Percentiles rank a stretch among this genome's conserved stretches.
phyloP scores from a whole-genome alignment of 2,888 invertebrate genomes.

The Hydroisotoma schaefferi region DNA sequence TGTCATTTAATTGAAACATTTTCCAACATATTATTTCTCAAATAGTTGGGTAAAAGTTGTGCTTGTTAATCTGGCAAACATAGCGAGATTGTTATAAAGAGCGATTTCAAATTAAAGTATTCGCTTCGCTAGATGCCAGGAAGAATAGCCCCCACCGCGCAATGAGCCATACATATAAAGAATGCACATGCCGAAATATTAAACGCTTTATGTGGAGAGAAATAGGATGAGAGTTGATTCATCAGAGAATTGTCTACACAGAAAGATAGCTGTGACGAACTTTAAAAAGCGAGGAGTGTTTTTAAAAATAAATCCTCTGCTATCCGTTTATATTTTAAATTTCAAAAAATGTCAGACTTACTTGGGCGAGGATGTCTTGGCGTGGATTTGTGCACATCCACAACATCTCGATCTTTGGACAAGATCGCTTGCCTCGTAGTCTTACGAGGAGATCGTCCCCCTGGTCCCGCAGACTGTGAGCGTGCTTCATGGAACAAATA shows the following conservation, averaged over 20 bases:
- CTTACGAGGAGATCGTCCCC: slow-evolving; percentile 46
- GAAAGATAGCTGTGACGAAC: slow-evolving; percentile 5
- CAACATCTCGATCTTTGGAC: slow-evolving; percentile 50
- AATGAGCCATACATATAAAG: slow-evolving; percentile 3
- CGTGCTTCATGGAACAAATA: slow-evolving; percentile 54
- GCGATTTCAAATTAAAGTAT: background rate
- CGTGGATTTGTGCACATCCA: slow-evolving; percentile 49
- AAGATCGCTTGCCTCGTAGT: slow-evolving; percentile 43
- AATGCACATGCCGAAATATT: slow-evolving; percentile 4
- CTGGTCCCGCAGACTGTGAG: slow-evolving; percentile 68
- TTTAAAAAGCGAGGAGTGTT: slow-evolving; percentile 16
- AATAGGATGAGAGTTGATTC: background rate
- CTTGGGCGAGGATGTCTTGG: slow-evolving; percentile 65
- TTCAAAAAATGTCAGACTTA: slow-evolving; percentile 54
- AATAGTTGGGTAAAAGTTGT: too few relatives aligned
- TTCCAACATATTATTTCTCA: too few relatives aligned
- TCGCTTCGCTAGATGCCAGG: background rate
- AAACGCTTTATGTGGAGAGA: background rate
- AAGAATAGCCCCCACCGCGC: background rate
- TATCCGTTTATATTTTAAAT: background rate
- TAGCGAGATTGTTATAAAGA: background rate
- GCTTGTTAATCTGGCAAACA: background rate
- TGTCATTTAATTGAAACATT: too few relatives aligned
- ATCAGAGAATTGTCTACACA: background rate
- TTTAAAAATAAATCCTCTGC: slow-evolving; percentile 4